Evolutionary conservation across 2,113 vertebrate genomes (phyloP), one percentile per base, ranked within the genome.

Genomic region (Guaruba guarouba): DNA sequence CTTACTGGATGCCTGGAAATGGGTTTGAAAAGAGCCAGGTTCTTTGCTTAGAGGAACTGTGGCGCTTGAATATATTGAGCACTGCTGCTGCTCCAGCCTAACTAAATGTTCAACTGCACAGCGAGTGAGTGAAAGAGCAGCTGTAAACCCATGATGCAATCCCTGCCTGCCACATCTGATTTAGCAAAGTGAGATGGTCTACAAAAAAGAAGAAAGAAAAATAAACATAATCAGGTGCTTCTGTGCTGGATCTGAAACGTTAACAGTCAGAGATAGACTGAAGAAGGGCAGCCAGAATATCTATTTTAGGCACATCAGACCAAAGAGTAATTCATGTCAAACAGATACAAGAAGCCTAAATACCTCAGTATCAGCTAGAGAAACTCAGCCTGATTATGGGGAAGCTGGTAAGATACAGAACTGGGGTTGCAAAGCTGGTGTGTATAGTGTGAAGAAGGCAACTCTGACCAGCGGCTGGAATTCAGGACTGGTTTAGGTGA

Each of bases 161-260:
- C 90, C 59, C 46, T 87, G 82, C 78, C 46, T 94, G 92, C 91
- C 94, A 92, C 46, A 61, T 90, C 79, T 82, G 69, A 95, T 96
- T 93, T 71, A 95, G 49, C 44, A 31, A 91, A 92, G 51, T 90
- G 6, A n/a, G 54, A 95, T 74, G 54, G 35, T 68, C 49, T 70
- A 59, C 20, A 76, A 62, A 16, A 54, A 35, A 43, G 33, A 69
- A 37, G 64, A 28, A 66, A 39, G 4, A 17, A 33, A 70, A 71
- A 46, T 11, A 78, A 89, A 22, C 69, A 91, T 79, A 86, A 69
- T 25, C n/a, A 23, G 27, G 27, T 48, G 20, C 44, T 70, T 75
- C 37, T 79, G 13, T 41, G 29, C 46, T 59, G 75, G 51, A 92
- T 52, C 41, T 7, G 69, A 94, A 91, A 85, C 77, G 79, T 86